Evolutionary conservation across 2,888 invertebrate genomes (phyloP), one percentile per base, ranked within the genome.

Genomic region (Epinotia brunnichana): DNA sequence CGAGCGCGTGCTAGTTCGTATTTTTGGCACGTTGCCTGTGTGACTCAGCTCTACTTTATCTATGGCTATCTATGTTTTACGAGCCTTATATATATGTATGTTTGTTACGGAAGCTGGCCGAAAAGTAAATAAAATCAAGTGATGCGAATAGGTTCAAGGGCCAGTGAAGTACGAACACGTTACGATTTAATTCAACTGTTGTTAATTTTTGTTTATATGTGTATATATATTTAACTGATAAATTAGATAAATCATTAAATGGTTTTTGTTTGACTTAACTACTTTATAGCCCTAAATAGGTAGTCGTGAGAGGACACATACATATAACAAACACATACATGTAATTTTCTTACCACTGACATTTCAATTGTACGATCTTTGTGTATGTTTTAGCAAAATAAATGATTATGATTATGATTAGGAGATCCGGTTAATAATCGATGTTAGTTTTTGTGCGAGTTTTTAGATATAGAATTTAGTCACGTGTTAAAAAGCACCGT

Each of bases 1-100:
- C 56, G 1, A 10, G 71, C 77, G 81, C 83, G 83, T 80, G 84
- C 80, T 83, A 82, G 81, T 84, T 83, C 73, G 79, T 83, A 85
- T 86, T 81, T 79, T 79, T 76, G 79, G 80, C 79, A 80, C 78
- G 77, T 74, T 75, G 41, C 68, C 39, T 0, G 13, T n/a, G 17
- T 62, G 62, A 62, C 24, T 62, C 62, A 51, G 44, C 62, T 11
- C 13, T 29, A 57, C n/a, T 48, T 68, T 57, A 67, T 68, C 57
- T 51, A 54, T 56, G 60, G 51, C 21, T 51, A 19, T 35, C 53
- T 57, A 53, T 51, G 64, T 70, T 17, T 63, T 69, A 62, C 41
- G 17, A 56, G 56, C 24, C 62, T 56, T 70, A 57, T 56, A 35
- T 70, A 57, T 56, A 35, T 51, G 35, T 17, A 53, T 63, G 59